Percentiles rank a stretch among this genome's conserved stretches.
Conservation (phyloP, 2,797 vertebrate genomes). For the Rhinatrema bivittatum region DNA sequence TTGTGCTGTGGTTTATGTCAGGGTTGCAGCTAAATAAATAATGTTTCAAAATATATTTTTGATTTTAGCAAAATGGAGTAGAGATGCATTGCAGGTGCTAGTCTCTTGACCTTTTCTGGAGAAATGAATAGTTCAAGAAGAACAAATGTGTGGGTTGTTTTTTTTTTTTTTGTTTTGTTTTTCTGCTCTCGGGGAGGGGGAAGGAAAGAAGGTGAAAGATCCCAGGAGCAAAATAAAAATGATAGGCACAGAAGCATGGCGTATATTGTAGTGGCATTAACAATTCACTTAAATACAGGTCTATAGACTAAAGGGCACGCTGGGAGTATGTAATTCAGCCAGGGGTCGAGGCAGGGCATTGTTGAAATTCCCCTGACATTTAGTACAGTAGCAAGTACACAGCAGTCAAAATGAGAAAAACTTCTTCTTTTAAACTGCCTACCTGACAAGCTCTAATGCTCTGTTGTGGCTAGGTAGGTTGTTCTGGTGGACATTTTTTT, state of each 20-base stretch:
- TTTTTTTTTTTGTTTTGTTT: no score
- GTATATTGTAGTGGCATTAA: constrained; percentile 25
- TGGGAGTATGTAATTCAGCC: constrained; percentile 3
- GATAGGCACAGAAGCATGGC: constrained; percentile 18
- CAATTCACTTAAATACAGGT: constrained; percentile 17
- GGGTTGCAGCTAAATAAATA: constrained; percentile 36
- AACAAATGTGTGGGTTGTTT: no score
- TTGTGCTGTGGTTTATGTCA: constrained; percentile 40
- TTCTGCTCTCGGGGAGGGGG: neutral
- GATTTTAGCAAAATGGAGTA: constrained; percentile 37
- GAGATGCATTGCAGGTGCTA: constrained; percentile 31
- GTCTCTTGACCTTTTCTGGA: constrained; percentile 26
- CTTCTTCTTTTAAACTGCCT: neutral
- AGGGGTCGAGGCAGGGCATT: neutral
- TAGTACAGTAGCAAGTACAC: fast-evolving
- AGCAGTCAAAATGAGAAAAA: constrained; percentile 2
- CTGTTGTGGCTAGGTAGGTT: no score
- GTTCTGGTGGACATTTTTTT: no score
- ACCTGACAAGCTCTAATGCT: no score
- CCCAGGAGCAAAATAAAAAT: constrained; percentile 15
- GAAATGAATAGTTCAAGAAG: constrained; percentile 22
- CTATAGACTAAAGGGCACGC: constrained; percentile 6
- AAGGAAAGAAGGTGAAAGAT: constrained; percentile 18
- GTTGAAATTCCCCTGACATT: constrained; percentile 8
- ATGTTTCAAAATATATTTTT: constrained; percentile 32